A percentile compares a stretch with the other conserved stretches of the same genome.
Conservation (phyloP, 2,888 invertebrate genomes). For the Nemotelus nigrinus region DNA sequence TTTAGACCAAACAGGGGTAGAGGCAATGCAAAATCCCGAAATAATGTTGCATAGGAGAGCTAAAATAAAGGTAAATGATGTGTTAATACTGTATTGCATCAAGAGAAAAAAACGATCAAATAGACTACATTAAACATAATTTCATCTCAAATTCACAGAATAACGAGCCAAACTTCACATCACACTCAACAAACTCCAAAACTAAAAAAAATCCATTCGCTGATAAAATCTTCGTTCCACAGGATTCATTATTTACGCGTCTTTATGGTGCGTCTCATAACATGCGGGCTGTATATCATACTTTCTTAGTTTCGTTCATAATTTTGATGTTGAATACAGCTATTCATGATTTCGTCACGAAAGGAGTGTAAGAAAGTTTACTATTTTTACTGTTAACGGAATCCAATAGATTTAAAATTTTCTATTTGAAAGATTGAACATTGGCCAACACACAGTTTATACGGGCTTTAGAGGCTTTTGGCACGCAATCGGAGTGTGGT, state of each 20-base stretch:
- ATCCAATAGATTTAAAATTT: not conserved
- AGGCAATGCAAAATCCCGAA: no score
- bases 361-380: slow-evolving; percentile 70
- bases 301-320: slow-evolving; percentile 81
- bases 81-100: no score
- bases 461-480: slow-evolving; percentile 71
- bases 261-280: slow-evolving; percentile 79
- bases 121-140: no score
- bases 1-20: no score
- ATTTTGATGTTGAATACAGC: slow-evolving; percentile 78
- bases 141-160: no score
- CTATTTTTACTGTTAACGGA: not conserved
- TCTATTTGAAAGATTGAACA: slow-evolving; percentile 63
- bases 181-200: not conserved
- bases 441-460: slow-evolving; percentile 71
- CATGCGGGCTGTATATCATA: slow-evolving; percentile 82
- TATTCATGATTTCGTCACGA: slow-evolving; percentile 76
- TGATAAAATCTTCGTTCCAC: slow-evolving; percentile 73
- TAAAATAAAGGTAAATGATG: no score
- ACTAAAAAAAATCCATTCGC: slow-evolving; percentile 62
- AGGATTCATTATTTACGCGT: slow-evolving; percentile 84
- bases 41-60: no score
- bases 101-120: no score
- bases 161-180: no score
- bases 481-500: slow-evolving; percentile 69